Evolutionary conservation across 1,140 invertebrate species (phyloP), one percentile per base, ranked within the genome.

Genomic region (Aethina tumida): DNA sequence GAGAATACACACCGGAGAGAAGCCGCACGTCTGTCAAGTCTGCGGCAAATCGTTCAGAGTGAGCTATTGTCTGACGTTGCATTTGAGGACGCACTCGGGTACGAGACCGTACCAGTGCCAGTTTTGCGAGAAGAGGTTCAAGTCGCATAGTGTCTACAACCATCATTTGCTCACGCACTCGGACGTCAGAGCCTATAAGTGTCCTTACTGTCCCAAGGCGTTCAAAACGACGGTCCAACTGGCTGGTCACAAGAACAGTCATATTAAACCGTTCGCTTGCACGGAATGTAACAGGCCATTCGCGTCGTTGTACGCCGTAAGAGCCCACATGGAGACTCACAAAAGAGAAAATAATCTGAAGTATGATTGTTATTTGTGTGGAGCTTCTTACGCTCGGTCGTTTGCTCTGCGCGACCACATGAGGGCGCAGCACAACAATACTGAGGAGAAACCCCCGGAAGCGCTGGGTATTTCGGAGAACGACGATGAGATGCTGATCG

Each of bases 1-100:
- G 57, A 68, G 84, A 6, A 81, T 87, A 43, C 84, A 87, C 46
- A 86, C 83, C 0, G 84, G 83, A 3, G 82, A 85, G 53, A 84
- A 84, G 49, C 83, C 84, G 0, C 81, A 85, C 50, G 66, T 70
- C 17, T 88, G 84, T 46, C 75, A 81, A 54, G 74, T 83, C 14
- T 88, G 84, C 53, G 77, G 78, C 13, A 85, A 84, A 63, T 72
- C 72, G 0, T 88, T 87, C 57, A 68, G 82, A 4, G 80, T 84
- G 4, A 77, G 79, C 33, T 83, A 84, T 53, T 84, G 82, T 45
- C 62, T 88, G 12, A 84, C 81, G 1, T 63, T 84, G 3, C 84
- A 87, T 53, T 75, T 83, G 72, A 68, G 81, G 19, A 81, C 80
- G 1, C 83, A 86, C 53, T 82, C 81, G 0, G 81, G 79, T 25